Evolutionary conservation across 2,113 vertebrate species (phyloP).

Genomic region (Rhinichthys klamathensis): DNA sequence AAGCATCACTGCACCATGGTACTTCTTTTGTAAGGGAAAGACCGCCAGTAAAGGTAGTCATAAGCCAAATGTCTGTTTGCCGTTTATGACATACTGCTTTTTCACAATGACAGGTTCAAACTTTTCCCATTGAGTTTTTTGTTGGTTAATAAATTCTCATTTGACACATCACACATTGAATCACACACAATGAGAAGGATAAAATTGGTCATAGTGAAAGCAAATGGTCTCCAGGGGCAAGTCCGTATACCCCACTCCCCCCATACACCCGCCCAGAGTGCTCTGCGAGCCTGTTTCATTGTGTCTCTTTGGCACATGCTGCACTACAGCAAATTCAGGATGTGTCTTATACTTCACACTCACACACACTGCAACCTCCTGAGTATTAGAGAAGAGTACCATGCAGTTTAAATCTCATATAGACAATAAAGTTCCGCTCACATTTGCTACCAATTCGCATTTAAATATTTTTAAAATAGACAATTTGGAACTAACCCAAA

Average conservation of each 20-base stretch:
- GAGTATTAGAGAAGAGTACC: background rate
- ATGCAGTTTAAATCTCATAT: background rate
- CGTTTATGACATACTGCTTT: background rate
- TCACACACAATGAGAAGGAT: constrained; percentile 15
- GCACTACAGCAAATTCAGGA: constrained; percentile 57
- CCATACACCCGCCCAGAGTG: background rate
- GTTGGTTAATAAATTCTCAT: background rate
- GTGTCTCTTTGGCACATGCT: constrained; percentile 50
- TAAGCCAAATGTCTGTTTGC: background rate
- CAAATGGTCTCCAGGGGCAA: constrained; percentile 34
- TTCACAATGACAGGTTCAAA: background rate
- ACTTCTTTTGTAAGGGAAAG: background rate
- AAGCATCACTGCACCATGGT: too few relatives aligned
- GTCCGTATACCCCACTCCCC: constrained; percentile 11
- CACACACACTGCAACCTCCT: constrained; percentile 57
- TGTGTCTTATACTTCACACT: constrained; percentile 55
- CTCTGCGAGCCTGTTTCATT: constrained; percentile 57
- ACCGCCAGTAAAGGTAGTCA: background rate
- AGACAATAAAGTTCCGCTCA: background rate
- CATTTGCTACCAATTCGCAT: background rate
- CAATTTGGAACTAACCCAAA: background rate
- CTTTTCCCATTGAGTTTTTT: background rate
- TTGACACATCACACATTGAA: constrained; percentile 24
- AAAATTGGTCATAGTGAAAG: constrained; percentile 23
- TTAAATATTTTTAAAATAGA: background rate